Conservation (phyloP, 2,888 invertebrate genomes). For the Nipponacmea schrenckii region DNA sequence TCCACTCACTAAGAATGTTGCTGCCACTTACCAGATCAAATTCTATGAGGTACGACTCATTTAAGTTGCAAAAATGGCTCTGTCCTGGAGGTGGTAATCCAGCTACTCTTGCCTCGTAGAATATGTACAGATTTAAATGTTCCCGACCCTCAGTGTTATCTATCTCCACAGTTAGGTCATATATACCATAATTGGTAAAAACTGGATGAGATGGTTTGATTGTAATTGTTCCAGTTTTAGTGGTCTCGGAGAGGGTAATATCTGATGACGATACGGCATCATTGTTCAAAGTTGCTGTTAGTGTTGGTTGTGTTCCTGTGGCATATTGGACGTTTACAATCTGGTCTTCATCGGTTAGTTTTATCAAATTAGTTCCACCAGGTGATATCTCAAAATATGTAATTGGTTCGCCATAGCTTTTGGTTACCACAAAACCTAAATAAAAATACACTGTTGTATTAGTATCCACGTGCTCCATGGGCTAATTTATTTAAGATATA, state of each 20-base stretch:
- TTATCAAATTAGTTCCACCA: not conserved
- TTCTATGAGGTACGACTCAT: not conserved
- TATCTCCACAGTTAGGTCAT: conserved; percentile 8
- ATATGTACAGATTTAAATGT: conserved; percentile 8
- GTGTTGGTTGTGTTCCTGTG: not conserved
- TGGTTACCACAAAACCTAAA: no score
- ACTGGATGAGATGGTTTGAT: not conserved
- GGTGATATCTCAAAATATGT: conserved; percentile 2
- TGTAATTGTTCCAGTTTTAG: not conserved
- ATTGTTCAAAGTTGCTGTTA: not conserved
- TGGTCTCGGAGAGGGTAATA: not conserved
- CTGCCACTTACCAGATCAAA: conserved; percentile 6
- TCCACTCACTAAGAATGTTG: conserved; percentile 17
- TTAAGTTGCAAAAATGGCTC: conserved; percentile 6
- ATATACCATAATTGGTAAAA: conserved; percentile 1
- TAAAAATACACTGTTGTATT: no score
- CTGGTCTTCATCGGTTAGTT: not conserved
- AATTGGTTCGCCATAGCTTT: not conserved
- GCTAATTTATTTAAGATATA: no score
- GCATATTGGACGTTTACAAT: not conserved
- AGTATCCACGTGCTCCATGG: no score
- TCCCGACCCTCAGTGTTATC: not conserved
- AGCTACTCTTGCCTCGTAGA: conserved; percentile 6
- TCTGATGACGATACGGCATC: not conserved
- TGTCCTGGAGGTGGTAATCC: not conserved